A percentile compares a stretch with the other conserved stretches of the same genome.
phyloP scores from a whole-genome alignment of 2,113 vertebrate species.

The Lagopus leucura region DNA sequence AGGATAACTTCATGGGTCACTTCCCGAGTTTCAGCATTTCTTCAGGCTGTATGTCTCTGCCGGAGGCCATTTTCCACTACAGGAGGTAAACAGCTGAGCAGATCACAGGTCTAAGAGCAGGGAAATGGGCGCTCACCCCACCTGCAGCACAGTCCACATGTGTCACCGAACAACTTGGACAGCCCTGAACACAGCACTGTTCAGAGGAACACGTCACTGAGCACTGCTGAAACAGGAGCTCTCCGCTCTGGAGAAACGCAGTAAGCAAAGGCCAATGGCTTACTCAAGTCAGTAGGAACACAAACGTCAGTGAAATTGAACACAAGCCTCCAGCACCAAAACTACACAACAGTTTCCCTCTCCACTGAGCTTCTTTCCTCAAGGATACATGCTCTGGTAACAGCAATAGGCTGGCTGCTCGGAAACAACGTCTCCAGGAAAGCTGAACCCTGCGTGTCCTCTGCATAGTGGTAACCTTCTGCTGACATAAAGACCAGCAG shows the following conservation, averaged over 20 bases:
- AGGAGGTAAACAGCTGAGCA: not conserved
- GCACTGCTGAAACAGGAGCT: too few relatives aligned
- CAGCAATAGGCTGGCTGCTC: rapidly evolving
- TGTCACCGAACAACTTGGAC: too few relatives aligned
- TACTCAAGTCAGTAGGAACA: not conserved
- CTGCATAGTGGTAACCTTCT: not conserved
- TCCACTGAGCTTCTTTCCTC: too few relatives aligned
- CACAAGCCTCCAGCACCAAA: not conserved
- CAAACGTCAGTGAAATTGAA: not conserved
- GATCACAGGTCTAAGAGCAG: not conserved
- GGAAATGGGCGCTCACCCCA: not conserved
- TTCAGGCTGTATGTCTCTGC: not conserved
- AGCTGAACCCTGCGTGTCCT: rapidly evolving
- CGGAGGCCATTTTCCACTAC: too few relatives aligned
- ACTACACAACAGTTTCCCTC: not conserved
- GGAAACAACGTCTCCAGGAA: rapidly evolving
- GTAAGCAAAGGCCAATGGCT: not conserved
- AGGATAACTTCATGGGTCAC: not conserved
- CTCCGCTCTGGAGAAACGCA: too few relatives aligned
- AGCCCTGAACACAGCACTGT: too few relatives aligned
- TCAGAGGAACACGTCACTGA: too few relatives aligned
- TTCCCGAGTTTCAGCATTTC: not conserved
- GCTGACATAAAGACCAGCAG: rapidly evolving
- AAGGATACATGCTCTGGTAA: rapidly evolving
- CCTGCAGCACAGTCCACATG: not conserved